These are phyloP conservation scores for Matsumurasca onukii DNA, from an alignment of 1,140 invertebrate genomes.

Conservation along the genomic window DNA sequence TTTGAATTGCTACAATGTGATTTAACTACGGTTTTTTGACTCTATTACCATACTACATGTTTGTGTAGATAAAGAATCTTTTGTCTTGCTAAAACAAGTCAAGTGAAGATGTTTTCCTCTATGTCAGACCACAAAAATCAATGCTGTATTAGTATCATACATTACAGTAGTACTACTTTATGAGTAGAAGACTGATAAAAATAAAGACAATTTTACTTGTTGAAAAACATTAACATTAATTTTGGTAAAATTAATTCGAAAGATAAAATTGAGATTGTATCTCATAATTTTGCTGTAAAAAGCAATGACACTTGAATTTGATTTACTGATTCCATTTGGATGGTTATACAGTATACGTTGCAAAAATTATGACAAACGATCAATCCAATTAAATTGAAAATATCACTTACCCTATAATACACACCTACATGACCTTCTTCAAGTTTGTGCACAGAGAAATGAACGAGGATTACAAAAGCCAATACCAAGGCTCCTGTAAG, in stretches of 20 bases:
- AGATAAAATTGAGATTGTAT: slow-evolving; percentile 2
- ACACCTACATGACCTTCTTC: slow-evolving; percentile 89
- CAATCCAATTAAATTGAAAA: neutral
- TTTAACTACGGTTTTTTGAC: neutral
- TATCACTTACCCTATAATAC: slow-evolving; percentile 75
- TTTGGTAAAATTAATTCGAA: neutral
- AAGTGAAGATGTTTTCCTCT: neutral
- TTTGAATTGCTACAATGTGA: neutral
- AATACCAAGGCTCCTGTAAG: slow-evolving; percentile 27
- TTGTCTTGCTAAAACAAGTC: no score
- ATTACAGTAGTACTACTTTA: no score
- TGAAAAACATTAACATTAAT: no score
- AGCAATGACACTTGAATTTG: neutral
- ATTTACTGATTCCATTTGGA: neutral
- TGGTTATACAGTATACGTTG: neutral
- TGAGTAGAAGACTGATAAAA: no score
- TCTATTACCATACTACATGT: no score
- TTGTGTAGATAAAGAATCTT: no score
- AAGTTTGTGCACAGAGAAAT: slow-evolving; percentile 77
- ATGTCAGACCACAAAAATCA: no score
- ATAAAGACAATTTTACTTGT: no score
- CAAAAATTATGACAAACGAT: neutral
- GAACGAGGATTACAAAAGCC: slow-evolving; percentile 36
- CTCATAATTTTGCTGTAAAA: slow-evolving; percentile 7
- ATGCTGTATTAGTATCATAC: no score